Percentiles rank a stretch among this genome's conserved stretches.
Conservation (phyloP, 2,797 vertebrate genomes). For the Peromyscus attwateri region DNA sequence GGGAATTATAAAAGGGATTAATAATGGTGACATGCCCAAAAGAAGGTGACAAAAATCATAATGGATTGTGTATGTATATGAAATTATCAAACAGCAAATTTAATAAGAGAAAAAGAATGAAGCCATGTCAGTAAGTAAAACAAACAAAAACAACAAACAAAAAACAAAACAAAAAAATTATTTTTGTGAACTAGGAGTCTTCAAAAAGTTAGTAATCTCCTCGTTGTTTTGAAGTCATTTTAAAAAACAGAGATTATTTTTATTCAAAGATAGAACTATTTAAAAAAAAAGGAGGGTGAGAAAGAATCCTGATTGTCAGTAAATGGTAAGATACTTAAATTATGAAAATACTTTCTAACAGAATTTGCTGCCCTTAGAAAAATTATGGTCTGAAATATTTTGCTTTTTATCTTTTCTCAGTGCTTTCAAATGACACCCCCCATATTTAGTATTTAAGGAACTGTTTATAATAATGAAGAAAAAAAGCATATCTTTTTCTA, state of each 20-base stretch:
- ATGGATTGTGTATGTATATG: not conserved
- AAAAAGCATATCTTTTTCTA: constrained; percentile 63
- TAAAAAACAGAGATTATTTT: not conserved
- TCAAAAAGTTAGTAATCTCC: constrained; percentile 35
- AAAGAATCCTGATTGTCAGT: constrained; percentile 26
- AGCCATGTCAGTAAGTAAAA: not conserved
- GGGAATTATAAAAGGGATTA: not conserved
- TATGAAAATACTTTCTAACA: constrained; percentile 47
- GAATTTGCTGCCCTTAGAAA: constrained; percentile 68
- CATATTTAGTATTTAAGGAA: constrained; percentile 56
- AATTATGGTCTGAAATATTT: constrained; percentile 68
- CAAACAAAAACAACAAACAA: not conserved
- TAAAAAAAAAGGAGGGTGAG: constrained; percentile 40
- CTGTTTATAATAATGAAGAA: constrained; percentile 59
- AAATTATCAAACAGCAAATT: not conserved
- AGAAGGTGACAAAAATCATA: not conserved
- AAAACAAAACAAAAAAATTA: not conserved
- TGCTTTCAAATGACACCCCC: constrained; percentile 58
- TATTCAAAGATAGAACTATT: not conserved
- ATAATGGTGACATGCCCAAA: not conserved
- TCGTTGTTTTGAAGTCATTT: constrained; percentile 60
- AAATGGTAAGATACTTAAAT: constrained; percentile 65
- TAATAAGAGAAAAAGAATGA: not conserved
- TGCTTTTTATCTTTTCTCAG: constrained; percentile 65
- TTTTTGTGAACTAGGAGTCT: constrained; percentile 22